Base-by-base conservation (phyloP, 2,888 invertebrate genomes). In the Dasysyrphus tricinctus region DNA sequence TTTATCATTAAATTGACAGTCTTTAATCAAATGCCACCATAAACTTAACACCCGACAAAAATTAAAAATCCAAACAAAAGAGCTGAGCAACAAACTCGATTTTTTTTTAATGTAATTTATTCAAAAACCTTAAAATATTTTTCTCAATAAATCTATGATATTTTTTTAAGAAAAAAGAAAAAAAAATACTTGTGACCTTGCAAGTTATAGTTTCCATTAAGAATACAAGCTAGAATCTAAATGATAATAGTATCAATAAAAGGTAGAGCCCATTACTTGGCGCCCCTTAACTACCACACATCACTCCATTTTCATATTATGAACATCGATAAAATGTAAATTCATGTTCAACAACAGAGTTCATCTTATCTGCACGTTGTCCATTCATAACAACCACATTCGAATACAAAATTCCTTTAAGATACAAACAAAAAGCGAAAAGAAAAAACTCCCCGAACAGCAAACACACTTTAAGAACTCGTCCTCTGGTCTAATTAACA, bases 311-410 rank as follows among this genome's bases (percentile, higher is more conserved):
- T 80, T 57, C 65, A 72, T 51, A 42, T 24, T 39, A 39, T n/a
- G 59, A 65, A 65, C 59, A 80, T 61, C 72, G 80, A 84, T 84
- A 75, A 80, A 76, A 76, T 84, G 65, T 73, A 59, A 84, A 84
- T 84, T 59, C 84, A 67, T 76, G 80, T 76, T 59, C 47, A 39
- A 80, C 84, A 85, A 73, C 54, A 24, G 42, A 42, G 59, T 67
- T 54, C 39, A 54, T 69, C 85, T 81, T 85, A 85, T 85, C 81
- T 44, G 49, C 42, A 61, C 5, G 56, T 57, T 65, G 49, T 70
- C 59, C 85, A 81, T 85, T 85, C 77, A 78, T 81, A 77, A 85
- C 77, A 77, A 77, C 69, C 59, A 77, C 73, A 76, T 69, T 63
- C 49, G 47, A 69, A 77, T 77, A 69, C 63, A 67, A 80, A 73